phyloP scores from a whole-genome alignment of 2,888 invertebrate species.

The Gisinianus flammeolus region DNA sequence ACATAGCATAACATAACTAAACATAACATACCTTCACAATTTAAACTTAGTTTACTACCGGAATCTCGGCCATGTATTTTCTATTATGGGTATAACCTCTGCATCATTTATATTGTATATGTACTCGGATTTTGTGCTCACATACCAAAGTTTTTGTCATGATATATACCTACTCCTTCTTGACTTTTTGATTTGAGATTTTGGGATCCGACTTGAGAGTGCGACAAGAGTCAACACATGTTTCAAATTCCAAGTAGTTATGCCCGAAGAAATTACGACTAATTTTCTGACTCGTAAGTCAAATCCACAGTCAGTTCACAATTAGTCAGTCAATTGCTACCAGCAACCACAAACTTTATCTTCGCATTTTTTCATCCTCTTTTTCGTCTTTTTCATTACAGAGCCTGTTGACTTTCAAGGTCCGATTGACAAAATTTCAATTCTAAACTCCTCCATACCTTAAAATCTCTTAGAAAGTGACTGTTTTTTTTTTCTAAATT shows the following conservation, averaged over 20 bases:
- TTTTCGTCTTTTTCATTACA: not conserved
- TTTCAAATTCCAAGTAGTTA: slow-evolving; percentile 18
- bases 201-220: not conserved
- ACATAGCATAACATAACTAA: too few relatives aligned
- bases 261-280: slow-evolving; percentile 49
- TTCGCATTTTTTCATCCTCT: not conserved
- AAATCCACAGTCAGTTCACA: slow-evolving; percentile 29
- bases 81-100: too few relatives aligned
- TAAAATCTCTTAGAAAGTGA: not conserved
- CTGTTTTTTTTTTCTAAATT: too few relatives aligned
- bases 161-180: too few relatives aligned
- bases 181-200: not conserved
- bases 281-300: slow-evolving; percentile 58
- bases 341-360: slow-evolving; percentile 5
- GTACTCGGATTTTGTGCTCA: too few relatives aligned
- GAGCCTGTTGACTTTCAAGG: too few relatives aligned
- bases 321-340: slow-evolving; percentile 8
- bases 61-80: too few relatives aligned
- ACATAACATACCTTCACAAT: not conserved
- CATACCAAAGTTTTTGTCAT: too few relatives aligned
- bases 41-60: too few relatives aligned
- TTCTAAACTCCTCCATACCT: not conserved
- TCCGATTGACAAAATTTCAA: too few relatives aligned
- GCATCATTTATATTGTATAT: too few relatives aligned
- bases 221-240: slow-evolving; percentile 18